These are phyloP conservation scores for Coleophora flavipennella DNA, from an alignment of 2,888 invertebrate species.

Conservation along the genomic window DNA sequence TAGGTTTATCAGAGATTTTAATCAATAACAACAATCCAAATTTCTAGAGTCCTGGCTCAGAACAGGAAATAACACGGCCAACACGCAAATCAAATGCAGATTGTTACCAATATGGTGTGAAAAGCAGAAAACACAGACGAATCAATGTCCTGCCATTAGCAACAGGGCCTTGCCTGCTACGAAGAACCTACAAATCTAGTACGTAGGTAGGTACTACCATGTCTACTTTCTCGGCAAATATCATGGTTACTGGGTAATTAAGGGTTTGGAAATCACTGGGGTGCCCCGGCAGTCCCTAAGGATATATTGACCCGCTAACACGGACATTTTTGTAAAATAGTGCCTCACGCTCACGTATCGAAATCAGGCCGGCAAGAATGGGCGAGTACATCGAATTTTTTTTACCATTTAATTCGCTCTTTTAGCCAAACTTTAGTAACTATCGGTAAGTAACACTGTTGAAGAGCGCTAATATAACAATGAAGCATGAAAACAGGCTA, in stretches of 20 bases:
- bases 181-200: constrained; percentile 24
- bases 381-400: constrained; percentile 31
- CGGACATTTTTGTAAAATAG: constrained; percentile 25
- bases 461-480: constrained; percentile 15
- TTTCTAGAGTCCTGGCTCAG: too few relatives aligned
- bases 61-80: not conserved
- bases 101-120: constrained; percentile 17
- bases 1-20: not conserved
- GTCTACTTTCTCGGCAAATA: constrained; percentile 25
- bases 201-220: constrained; percentile 16
- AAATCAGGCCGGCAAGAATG: constrained; percentile 29
- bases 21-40: too few relatives aligned
- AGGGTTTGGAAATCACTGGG: too few relatives aligned
- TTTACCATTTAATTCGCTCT: not conserved
- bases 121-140: constrained; percentile 27
- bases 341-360: constrained; percentile 30
- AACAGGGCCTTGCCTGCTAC: constrained; percentile 55
- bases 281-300: constrained; percentile 9
- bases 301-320: constrained; percentile 25
- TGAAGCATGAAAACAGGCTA: constrained; percentile 23
- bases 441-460: constrained; percentile 10
- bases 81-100: constrained; percentile 9
- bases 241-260: constrained; percentile 11
- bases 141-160: constrained; percentile 54
- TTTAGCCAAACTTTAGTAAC: constrained; percentile 5